Evolutionary conservation across 30 jellyfish, hydroid and myxozoan species (phyloP), one percentile per base, ranked within the genome.

Genomic region (Nemopilema nomurai): DNA sequence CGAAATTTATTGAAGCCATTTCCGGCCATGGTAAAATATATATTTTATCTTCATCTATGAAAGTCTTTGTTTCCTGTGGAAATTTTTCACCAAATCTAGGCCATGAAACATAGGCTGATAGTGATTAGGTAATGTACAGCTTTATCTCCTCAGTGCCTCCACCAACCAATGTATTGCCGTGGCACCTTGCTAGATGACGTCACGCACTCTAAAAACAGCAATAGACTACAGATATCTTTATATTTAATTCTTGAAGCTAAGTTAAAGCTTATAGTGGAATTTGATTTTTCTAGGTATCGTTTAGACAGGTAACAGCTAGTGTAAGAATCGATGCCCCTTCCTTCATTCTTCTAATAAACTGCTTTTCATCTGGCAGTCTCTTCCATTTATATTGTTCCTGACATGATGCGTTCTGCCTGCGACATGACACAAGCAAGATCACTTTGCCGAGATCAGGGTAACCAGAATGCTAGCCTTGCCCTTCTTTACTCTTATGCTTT

Each of bases 371-470:
- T 80, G 26, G 1, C 22, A 80, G 89, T 53, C 16, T 68, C 89
- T 29, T 4, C 80, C 49, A 71, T 80, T 30, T 80, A 80, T 27
- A 66, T 66, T 28, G 80, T 80, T 24, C 89, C 89, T 4, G 89
- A 80, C 24, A 67, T 80, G 89, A 80, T 80, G 89, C 81, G 89
- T 18, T 19, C 49, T 30, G 74, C 89, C 16, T 80, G 52, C 30
- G 89, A 64, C 32, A 33, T 80, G 51, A 28, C 80, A 51, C 81
- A 80, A 24, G 57, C 76, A 51, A 65, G 89, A 50, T 22, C 62
- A 49, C 25, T 71, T 8, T 63, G 41, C 53, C 26, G 74, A 17
- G 81, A 80, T 23, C 81, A 31, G 65, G 81, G 89, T 80, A 22
- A n/a, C n/a, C n/a, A n/a, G n/a, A n/a, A n/a, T n/a, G n/a, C n/a